phyloP scores from a whole-genome alignment of 2,113 vertebrate genomes.

The Larimichthys crocea region DNA sequence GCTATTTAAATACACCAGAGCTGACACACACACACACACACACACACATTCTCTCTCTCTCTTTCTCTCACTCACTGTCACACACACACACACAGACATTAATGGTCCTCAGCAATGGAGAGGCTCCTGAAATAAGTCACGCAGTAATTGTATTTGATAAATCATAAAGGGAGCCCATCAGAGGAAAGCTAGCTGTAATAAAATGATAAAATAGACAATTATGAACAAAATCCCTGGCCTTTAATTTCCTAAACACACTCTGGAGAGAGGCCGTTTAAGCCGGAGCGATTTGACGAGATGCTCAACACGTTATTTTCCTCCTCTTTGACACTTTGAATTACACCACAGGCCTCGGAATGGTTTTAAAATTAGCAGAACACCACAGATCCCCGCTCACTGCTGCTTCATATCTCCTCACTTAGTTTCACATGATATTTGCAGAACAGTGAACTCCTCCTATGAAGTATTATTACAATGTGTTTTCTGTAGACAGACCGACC shows the following conservation, averaged over 20 bases:
- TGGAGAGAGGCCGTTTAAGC: conserved; percentile 64
- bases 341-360: conserved; percentile 14
- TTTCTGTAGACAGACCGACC: rapidly evolving
- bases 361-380: conserved; percentile 4
- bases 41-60: conserved; percentile 5
- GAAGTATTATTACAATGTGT: background rate
- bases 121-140: conserved; percentile 79
- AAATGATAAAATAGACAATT: conserved; percentile 85
- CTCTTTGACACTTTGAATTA: conserved; percentile 47
- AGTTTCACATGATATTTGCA: background rate
- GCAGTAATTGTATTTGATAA: conserved; percentile 85
- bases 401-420: conserved; percentile 7
- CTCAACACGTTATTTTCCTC: conserved; percentile 32
- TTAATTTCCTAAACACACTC: conserved; percentile 81
- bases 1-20: conserved; percentile 78
- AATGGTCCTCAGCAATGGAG: conserved; percentile 60
- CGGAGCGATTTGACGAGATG: conserved; percentile 53
- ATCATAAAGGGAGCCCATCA: conserved; percentile 81
- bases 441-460: background rate
- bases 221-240: conserved; percentile 67
- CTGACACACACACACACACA: conserved; percentile 39
- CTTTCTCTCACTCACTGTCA: conserved; percentile 42
- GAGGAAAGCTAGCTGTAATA: conserved; percentile 80
- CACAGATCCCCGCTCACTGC: background rate
- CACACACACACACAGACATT: conserved; percentile 43